Base-by-base conservation (phyloP, 2,888 invertebrate genomes). In the Chymomyza amoena region DNA sequence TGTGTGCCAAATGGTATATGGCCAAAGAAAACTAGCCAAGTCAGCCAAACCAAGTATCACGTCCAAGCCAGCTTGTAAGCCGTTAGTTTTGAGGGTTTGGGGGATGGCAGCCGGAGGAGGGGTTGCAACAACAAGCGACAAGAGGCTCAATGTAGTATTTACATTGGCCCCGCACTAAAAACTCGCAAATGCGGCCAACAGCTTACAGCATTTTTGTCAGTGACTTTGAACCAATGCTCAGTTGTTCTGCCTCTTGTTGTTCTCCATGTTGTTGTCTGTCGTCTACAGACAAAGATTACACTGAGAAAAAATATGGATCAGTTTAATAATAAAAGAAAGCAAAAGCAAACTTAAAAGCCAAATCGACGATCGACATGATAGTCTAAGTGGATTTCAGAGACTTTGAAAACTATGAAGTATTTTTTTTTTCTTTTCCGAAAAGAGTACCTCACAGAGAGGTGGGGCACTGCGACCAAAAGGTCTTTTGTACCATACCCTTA, bases 141-240 rank as follows among this genome's bases (percentile, higher is more conserved):
- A 20, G 16, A 15, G 61, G n/a, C 54, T 16, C 56, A 18, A 63
- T 63, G 16, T 32, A n/a, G 20, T 20, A 54, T 54, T 16, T 20
- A 54, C 16, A 16, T 18, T 54, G 54, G 54, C 54, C 54, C 54
- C 54, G 67, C 68, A 77, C 28, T 13, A 64, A 39, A 57, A 50
- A 69, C 56, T 68, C 56, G 52, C 73, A 77, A 80, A 76, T 68
- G 80, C 76, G 71, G 74, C 65, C 72, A 75, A 54, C 77, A 73
- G 88, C 77, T 81, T 87, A 88, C 85, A 88, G 72, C 71, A 80
- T 82, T 81, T 90, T 89, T 88, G 89, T 81, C 90, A 90, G 81
- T 90, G 89, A 89, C 90, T 90, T 90, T 89, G 89, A 88, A 82
- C 78, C 76, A 62, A 67, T 71, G 81, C 68, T 72, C 72, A 78